Conservation (phyloP, 2,113 vertebrate species). For the Tichodroma muraria region DNA sequence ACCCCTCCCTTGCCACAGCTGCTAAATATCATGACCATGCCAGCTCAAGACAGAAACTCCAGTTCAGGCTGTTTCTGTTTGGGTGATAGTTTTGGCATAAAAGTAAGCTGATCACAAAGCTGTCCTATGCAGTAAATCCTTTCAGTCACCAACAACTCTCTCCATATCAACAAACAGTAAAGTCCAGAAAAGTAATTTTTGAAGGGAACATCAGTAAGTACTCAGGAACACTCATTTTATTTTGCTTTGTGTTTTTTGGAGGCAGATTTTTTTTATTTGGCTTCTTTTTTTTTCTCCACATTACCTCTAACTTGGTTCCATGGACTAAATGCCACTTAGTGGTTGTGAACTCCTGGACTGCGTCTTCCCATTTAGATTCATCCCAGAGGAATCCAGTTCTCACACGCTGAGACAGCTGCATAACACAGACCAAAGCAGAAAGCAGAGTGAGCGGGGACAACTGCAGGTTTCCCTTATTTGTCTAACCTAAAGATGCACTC, state of each 20-base stretch:
- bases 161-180: background rate
- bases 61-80: background rate
- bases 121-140: background rate
- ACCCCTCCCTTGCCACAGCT: background rate
- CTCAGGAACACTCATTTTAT: background rate
- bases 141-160: background rate
- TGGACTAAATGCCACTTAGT: background rate
- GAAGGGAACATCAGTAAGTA: background rate
- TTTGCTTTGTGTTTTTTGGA: fast-evolving
- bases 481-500: background rate
- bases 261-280: no score
- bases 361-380: background rate
- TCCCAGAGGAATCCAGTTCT: background rate
- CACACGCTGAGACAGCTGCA: background rate
- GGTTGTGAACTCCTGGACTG: background rate
- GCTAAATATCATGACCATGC: background rate
- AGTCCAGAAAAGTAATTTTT: background rate
- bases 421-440: background rate
- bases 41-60: background rate
- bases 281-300: background rate
- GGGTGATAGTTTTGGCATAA: background rate
- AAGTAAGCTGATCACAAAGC: background rate
- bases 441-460: background rate
- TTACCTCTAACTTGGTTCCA: background rate
- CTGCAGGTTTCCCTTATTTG: background rate